These are phyloP conservation scores for Xerus rutilus DNA, from an alignment of 2,797 vertebrate species.

Conservation along the genomic window DNA sequence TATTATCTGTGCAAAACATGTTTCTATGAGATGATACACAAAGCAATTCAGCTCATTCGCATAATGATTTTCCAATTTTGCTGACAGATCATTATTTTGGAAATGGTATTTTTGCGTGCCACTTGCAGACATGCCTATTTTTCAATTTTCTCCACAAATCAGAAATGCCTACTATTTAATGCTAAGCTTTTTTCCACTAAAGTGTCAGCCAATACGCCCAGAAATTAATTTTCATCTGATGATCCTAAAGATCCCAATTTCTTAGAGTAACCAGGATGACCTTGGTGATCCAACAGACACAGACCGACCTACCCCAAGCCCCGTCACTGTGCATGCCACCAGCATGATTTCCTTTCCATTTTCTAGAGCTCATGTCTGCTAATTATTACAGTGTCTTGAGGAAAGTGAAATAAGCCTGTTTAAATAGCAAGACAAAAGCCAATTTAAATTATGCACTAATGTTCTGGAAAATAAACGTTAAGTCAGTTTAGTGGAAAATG, in stretches of 20 bases:
- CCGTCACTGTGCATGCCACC: background rate
- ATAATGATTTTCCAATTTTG: constrained; percentile 53
- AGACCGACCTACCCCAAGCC: background rate
- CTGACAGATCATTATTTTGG: constrained; percentile 49
- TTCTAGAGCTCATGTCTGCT: constrained; percentile 65
- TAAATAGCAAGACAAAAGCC: constrained; percentile 55
- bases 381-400: constrained; percentile 56
- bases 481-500: background rate
- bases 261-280: background rate
- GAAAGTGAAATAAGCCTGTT: constrained; percentile 61
- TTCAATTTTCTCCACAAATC: constrained; percentile 63
- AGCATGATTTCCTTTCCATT: constrained; percentile 18
- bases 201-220: background rate
- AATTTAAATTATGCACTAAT: constrained; percentile 64
- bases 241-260: background rate
- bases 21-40: constrained; percentile 74
- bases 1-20: constrained; percentile 79
- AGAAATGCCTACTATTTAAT: constrained; percentile 57
- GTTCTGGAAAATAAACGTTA: constrained; percentile 64
- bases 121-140: constrained; percentile 60
- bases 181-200: constrained; percentile 60
- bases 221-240: constrained; percentile 17
- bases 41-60: constrained; percentile 69
- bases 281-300: background rate
- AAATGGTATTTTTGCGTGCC: background rate